These are phyloP conservation scores for Drosophila pseudoananassae DNA, from an alignment of 1,140 invertebrate genomes.

Conservation along the genomic window DNA sequence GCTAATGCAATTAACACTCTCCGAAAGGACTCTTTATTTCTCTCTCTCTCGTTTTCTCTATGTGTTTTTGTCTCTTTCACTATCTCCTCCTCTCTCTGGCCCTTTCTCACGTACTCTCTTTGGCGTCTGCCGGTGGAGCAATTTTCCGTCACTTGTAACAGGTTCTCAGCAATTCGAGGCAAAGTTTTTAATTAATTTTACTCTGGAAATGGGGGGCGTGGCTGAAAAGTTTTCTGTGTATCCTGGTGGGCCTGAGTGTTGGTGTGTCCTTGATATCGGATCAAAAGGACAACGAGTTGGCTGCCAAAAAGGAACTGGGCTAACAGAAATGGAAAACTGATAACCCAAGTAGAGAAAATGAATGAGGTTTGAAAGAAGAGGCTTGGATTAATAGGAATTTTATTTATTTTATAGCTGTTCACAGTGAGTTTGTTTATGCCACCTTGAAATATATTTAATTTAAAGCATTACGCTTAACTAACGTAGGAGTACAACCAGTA, in stretches of 20 bases:
- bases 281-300: conserved; percentile 54
- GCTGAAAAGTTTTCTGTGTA: conserved; percentile 17
- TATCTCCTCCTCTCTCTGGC: conserved; percentile 9
- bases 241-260: conserved; percentile 8
- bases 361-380: not conserved
- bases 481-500: too few relatives aligned
- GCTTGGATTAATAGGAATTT: too few relatives aligned
- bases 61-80: not conserved
- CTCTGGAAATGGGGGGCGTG: conserved; percentile 20
- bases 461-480: too few relatives aligned
- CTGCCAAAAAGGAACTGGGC: conserved; percentile 62
- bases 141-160: conserved; percentile 72
- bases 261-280: conserved; percentile 52
- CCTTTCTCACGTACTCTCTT: conserved; percentile 26
- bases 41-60: not conserved
- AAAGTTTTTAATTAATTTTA: conserved; percentile 72
- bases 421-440: too few relatives aligned
- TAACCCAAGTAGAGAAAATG: conserved; percentile 4
- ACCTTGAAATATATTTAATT: too few relatives aligned
- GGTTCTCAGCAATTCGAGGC: conserved; percentile 45
- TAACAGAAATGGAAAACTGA: conserved; percentile 43
- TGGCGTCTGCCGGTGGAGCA: conserved; percentile 35
- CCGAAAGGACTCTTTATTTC: conserved; percentile 10
- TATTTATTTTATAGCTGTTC: too few relatives aligned
- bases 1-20: conserved; percentile 73